Percentiles rank a stretch among this genome's conserved stretches.
phyloP scores from a whole-genome alignment of 2,797 vertebrate species.

The Eremophila alpestris region DNA sequence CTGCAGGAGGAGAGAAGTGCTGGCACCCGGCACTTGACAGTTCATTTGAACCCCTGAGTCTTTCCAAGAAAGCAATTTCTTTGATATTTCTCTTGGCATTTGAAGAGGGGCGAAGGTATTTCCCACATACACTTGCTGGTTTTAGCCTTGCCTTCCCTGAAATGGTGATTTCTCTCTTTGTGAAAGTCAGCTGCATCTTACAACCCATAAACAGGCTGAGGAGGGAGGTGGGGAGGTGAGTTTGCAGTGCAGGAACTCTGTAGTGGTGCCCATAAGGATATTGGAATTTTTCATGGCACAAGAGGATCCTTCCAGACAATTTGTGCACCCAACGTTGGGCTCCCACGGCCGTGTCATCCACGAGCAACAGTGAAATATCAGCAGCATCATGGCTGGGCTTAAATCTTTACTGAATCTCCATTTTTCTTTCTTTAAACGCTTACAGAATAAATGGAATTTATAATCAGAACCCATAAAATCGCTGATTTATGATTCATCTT shows the following conservation, averaged over 20 bases:
- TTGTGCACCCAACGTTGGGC: background rate
- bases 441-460: conserved; percentile 76
- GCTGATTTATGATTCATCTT: conserved; percentile 76
- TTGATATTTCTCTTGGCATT: conserved; percentile 79
- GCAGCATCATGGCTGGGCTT: conserved; percentile 30
- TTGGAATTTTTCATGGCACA: background rate
- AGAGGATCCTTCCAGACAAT: background rate
- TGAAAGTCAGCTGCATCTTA: background rate
- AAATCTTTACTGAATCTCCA: conserved; percentile 61
- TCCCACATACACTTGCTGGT: background rate
- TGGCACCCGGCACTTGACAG: conserved; percentile 31
- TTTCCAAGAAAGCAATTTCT: conserved; percentile 73
- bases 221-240: too few species aligned
- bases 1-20: background rate
- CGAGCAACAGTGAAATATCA: conserved; percentile 54
- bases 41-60: conserved; percentile 68
- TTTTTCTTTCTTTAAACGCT: conserved; percentile 76
- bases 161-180: conserved; percentile 11
- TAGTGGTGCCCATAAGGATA: background rate
- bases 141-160: background rate
- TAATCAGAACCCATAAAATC: conserved; percentile 75
- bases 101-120: conserved; percentile 40
- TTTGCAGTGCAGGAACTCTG: background rate
- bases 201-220: background rate
- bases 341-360: background rate